phyloP scores from a whole-genome alignment of 2,797 vertebrate species.

The Mallotus villosus region DNA sequence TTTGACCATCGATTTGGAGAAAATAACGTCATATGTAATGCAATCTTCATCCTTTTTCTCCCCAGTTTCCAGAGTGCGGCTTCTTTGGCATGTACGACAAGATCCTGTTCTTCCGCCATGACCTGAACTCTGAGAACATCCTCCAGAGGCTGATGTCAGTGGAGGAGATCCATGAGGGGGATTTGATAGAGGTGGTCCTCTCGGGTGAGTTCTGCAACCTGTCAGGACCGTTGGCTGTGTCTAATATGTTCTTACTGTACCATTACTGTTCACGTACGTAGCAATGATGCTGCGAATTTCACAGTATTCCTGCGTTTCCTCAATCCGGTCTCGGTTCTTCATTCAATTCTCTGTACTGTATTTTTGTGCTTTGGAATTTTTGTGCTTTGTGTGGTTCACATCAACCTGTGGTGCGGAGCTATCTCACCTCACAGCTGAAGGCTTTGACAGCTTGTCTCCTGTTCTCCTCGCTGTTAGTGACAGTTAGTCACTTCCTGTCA shows the following conservation, averaged over 20 bases:
- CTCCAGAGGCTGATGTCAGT: slow-evolving; percentile 91
- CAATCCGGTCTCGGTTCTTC: no score
- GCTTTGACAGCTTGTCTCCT: neutral
- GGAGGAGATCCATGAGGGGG: slow-evolving; percentile 92
- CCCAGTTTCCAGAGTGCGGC: slow-evolving; percentile 92
- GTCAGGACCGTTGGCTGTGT: neutral
- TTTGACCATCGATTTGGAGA: no score
- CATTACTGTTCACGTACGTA: neutral
- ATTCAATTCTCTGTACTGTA: neutral
- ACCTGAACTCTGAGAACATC: slow-evolving; percentile 96
- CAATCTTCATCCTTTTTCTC: neutral
- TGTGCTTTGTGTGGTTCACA: neutral
- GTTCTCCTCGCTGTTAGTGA: slow-evolving; percentile 33
- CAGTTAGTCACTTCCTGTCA: slow-evolving; percentile 53
- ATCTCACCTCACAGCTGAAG: neutral
- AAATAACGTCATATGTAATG: no score
- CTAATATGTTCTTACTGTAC: no score
- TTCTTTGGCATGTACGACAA: slow-evolving; percentile 99
- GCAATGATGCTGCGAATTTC: neutral
- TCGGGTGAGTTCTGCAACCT: slow-evolving; percentile 79
- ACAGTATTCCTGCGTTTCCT: no score
- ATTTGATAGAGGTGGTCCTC: slow-evolving; percentile 87
- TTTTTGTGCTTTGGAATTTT: neutral
- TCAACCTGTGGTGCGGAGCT: neutral
- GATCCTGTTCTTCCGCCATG: slow-evolving; percentile 96